Conservation (phyloP, 64 coral and sea anemone species). For the Montipora sp. region DNA sequence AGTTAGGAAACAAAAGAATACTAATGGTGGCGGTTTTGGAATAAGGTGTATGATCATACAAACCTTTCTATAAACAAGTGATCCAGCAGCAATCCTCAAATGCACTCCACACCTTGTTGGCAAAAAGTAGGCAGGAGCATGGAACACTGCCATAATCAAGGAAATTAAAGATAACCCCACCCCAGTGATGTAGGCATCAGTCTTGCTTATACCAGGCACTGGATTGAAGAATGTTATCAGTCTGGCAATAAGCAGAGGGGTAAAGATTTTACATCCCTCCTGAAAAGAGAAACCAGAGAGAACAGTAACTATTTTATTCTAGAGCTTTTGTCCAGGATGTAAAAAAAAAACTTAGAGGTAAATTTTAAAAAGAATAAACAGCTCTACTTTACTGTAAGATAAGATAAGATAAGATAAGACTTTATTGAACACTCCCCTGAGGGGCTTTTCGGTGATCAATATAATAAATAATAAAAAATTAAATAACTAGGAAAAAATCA, state of each 20-base stretch:
- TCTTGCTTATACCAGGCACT: slow-evolving; percentile 52
- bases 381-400: too few species aligned
- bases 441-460: too few species aligned
- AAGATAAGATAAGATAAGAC: too few species aligned
- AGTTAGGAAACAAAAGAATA: too few species aligned
- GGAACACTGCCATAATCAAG: slow-evolving; percentile 20
- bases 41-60: neutral
- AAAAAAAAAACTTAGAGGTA: too few species aligned
- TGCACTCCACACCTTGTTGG: slow-evolving; percentile 69
- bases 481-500: too few species aligned
- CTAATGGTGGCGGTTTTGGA: too few species aligned
- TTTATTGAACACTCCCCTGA: too few species aligned
- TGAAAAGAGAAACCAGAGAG: neutral
- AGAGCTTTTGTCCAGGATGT: too few species aligned
- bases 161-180: neutral
- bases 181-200: slow-evolving; percentile 70
- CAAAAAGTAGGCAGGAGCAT: slow-evolving; percentile 82
- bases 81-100: slow-evolving; percentile 63
- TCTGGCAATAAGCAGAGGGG: slow-evolving; percentile 89
- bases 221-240: slow-evolving; percentile 82
- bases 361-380: too few species aligned
- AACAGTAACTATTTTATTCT: too few species aligned
- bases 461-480: too few species aligned
- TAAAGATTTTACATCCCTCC: slow-evolving; percentile 61
- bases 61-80: slow-evolving; percentile 93